Evolutionary conservation across 2,888 invertebrate genomes (phyloP).

Genomic region (Teleogryllus oceanicus): DNA sequence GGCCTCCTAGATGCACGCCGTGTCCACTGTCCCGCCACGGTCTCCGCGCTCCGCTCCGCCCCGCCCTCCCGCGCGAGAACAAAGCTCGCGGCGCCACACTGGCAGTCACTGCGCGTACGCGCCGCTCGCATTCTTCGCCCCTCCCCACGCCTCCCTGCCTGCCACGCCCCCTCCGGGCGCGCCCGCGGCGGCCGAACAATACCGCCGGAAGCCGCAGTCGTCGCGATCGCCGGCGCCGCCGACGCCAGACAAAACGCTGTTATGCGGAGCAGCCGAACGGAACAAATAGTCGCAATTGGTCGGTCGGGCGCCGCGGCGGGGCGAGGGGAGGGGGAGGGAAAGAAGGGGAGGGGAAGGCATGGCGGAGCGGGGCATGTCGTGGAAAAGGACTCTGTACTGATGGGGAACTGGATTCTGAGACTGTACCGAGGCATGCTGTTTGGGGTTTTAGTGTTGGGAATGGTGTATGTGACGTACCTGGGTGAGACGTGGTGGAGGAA

Average conservation of each 20-base stretch:
- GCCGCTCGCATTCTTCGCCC: no score
- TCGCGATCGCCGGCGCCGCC: background rate
- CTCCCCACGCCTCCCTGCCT: no score
- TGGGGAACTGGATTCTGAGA: no score
- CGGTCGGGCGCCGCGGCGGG: background rate
- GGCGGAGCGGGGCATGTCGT: background rate
- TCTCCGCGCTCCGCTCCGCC: no score
- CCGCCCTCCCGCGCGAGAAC: background rate
- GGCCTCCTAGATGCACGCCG: no score
- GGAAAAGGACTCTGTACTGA: background rate
- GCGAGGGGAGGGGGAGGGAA: background rate
- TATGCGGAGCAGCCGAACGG: background rate
- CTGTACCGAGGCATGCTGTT: background rate
- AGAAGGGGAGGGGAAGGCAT: background rate
- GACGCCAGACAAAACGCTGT: background rate
- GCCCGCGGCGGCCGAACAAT: no score
- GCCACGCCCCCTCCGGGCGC: no score
- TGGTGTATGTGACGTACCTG: background rate
- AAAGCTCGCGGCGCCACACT: background rate
- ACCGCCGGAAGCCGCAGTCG: no score
- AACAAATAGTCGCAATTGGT: slow-evolving; percentile 9
- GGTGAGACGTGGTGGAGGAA: no score
- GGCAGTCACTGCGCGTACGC: no score
- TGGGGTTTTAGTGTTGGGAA: background rate
- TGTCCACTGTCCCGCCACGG: no score